phyloP scores from a whole-genome alignment of 1,140 invertebrate species.

The Coenobita brevimanus region DNA sequence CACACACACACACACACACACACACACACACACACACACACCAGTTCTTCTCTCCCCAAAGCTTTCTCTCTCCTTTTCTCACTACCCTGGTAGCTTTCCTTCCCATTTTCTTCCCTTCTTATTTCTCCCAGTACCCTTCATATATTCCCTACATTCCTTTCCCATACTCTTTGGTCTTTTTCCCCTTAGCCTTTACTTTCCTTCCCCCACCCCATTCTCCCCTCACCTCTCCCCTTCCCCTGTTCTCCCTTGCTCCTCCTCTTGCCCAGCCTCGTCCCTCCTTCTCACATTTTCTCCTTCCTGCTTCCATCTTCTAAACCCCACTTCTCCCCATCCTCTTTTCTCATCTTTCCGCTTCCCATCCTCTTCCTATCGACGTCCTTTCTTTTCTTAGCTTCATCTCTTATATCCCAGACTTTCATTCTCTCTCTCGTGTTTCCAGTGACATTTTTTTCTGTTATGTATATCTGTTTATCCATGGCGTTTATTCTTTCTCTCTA shows the following conservation, averaged over 20 bases:
- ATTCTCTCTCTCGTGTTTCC: neutral
- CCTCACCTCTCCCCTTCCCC: neutral
- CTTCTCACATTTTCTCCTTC: neutral
- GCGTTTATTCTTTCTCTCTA: neutral
- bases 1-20: neutral
- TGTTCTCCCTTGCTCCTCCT: neutral
- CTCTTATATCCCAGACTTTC: neutral
- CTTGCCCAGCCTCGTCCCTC: neutral
- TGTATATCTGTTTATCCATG: neutral
- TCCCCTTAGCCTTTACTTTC: neutral
- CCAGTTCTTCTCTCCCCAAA: too few relatives aligned
- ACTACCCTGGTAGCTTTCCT: neutral
- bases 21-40: too few relatives aligned
- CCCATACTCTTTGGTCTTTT: neutral
- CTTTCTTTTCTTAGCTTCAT: neutral
- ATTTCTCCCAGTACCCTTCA: constrained; percentile 1
- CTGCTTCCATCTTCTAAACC: neutral
- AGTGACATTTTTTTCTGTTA: too few relatives aligned
- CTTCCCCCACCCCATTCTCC: neutral
- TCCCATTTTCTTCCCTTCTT: neutral
- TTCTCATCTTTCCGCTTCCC: neutral
- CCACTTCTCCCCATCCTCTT: neutral
- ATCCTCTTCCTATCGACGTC: neutral
- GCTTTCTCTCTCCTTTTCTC: neutral
- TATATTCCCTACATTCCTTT: constrained; percentile 1